These are phyloP conservation scores for Patiria pectinifera DNA, from an alignment of 53 echinoderm and acorn worm genomes.

Conservation along the genomic window DNA sequence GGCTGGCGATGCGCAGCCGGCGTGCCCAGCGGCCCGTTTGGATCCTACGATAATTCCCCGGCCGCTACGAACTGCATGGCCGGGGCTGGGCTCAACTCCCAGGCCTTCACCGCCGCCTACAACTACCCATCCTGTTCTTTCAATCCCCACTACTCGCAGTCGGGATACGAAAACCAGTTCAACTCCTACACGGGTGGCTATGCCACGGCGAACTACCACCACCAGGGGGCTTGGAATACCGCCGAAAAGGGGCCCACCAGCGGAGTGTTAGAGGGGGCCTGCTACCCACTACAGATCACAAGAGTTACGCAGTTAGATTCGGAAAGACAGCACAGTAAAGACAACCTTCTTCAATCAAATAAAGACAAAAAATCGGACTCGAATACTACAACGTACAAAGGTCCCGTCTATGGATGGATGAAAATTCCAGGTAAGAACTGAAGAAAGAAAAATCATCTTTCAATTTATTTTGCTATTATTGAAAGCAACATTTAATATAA, in stretches of 20 bases:
- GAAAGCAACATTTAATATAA: too few species aligned
- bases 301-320: constrained; percentile 68
- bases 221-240: constrained; percentile 73
- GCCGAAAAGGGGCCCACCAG: constrained; percentile 58
- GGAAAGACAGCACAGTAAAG: constrained; percentile 46
- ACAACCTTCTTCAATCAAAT: constrained; percentile 35
- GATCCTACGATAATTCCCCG: constrained; percentile 55
- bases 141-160: constrained; percentile 67
- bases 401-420: constrained; percentile 99
- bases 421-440: constrained; percentile 95
- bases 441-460: background rate
- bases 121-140: constrained; percentile 81
- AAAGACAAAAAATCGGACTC: constrained; percentile 62
- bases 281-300: constrained; percentile 54
- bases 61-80: constrained; percentile 63
- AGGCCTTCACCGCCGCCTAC: constrained; percentile 68
- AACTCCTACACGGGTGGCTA: constrained; percentile 73
- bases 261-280: constrained; percentile 62
- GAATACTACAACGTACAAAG: constrained; percentile 79
- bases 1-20: constrained; percentile 77
- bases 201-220: constrained; percentile 73
- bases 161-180: constrained; percentile 78
- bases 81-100: constrained; percentile 53
- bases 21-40: constrained; percentile 40
- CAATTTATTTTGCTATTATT: too few species aligned